phyloP scores from a whole-genome alignment of 2,888 invertebrate species.

The Enchytraeus crypticus region DNA sequence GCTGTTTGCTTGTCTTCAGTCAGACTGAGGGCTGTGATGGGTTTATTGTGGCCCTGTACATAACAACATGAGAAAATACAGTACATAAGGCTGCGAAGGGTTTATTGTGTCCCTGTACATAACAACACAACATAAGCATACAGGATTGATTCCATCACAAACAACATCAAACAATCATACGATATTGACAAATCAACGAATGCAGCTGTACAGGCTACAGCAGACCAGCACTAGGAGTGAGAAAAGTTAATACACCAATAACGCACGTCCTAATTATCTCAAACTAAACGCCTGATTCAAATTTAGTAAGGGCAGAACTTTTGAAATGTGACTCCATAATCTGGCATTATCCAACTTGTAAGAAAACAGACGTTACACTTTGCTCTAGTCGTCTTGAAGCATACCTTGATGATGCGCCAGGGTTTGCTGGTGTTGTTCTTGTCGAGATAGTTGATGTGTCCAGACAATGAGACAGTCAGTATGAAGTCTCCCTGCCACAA shows the following conservation, averaged over 20 bases:
- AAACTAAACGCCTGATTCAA: background rate
- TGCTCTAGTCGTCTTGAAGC: too few species aligned
- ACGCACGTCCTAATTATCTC: background rate
- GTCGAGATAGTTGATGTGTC: slow-evolving; percentile 88
- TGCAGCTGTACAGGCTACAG: too few species aligned
- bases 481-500: slow-evolving; percentile 86
- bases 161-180: too few species aligned
- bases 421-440: slow-evolving; percentile 74
- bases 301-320: too few species aligned
- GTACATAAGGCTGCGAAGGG: slow-evolving; percentile 84
- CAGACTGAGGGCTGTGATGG: slow-evolving; percentile 79
- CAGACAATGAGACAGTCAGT: slow-evolving; percentile 84
- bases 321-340: too few species aligned
- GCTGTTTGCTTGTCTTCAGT: slow-evolving; percentile 59
- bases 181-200: too few species aligned
- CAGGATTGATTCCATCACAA: background rate
- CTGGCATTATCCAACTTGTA: too few species aligned
- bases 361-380: too few species aligned
- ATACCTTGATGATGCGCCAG: slow-evolving; percentile 66
- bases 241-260: background rate
- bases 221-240: background rate
- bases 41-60: slow-evolving; percentile 86
- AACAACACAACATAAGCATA: background rate
- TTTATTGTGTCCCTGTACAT: slow-evolving; percentile 81
- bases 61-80: background rate